Evolutionary conservation across 1,140 invertebrate species (phyloP), one percentile per base, ranked within the genome.

Genomic region (Zaprionus vittiger): DNA sequence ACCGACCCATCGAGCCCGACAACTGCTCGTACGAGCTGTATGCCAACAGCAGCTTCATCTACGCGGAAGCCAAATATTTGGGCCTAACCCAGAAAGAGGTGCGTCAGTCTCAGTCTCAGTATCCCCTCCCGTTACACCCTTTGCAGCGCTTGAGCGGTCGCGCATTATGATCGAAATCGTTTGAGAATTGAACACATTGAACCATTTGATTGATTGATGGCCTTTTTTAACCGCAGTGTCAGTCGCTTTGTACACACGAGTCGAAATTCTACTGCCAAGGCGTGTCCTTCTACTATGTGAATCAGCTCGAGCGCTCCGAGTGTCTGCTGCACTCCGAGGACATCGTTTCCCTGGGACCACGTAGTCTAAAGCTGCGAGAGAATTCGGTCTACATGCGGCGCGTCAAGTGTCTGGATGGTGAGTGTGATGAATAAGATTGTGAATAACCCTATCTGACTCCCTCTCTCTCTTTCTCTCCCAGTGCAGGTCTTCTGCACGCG

Each of bases 401-500:
- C 64, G 93, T 94, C 20, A 93, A 92, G 68, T 94, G 94, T 70
- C 80, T 94, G 28, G 93, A 94, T 80, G 92, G 94, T 94, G 80
- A 90, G 84, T 91, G 17, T 38, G 9, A 34, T 34, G 9, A 7
- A 31, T 2, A 22, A 37, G 5, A 4, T 24, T 11, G 17, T 20
- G 47, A 6, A 22, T 38, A 5, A 5, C 14, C 31, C 52, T 17
- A 20, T 1, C 26, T 28, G 5, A 28, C 28, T 52, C 2, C 14
- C 31, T 24, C 5, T 83, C 15, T 72, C 82, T 90, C 0, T 52
- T 5, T 12, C 2, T 52, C 81, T 3, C 2, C 71, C 26, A 95
- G 95, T 95, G 28, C 93, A 93, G 28, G 95, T 95, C 1, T 93
- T 94, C 14, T 95, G 95, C 83, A 93, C 93, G 2, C 93, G 93